A percentile compares a stretch with the other conserved stretches of the same genome.
phyloP scores from a whole-genome alignment of 2,888 invertebrate species.

The Dasypolia templi region DNA sequence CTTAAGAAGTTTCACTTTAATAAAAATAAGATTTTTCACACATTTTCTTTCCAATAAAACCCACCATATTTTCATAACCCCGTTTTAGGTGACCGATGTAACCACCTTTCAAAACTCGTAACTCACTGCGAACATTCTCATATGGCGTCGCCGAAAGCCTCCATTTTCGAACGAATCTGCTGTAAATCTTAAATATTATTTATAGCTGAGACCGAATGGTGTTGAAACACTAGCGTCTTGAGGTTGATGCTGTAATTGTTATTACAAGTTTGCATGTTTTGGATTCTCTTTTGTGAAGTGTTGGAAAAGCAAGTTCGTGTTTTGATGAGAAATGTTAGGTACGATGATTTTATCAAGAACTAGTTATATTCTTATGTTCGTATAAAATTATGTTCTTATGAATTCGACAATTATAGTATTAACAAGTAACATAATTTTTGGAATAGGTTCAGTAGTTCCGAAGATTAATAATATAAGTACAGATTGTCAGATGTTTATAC shows the following conservation, averaged over 20 bases:
- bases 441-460: too few relatives aligned
- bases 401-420: too few relatives aligned
- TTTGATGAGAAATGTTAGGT: too few relatives aligned
- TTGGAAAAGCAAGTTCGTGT: too few relatives aligned
- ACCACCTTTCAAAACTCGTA: constrained; percentile 21
- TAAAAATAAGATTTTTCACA: not conserved
- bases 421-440: too few relatives aligned
- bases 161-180: constrained; percentile 57
- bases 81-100: constrained; percentile 36
- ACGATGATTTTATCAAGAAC: too few relatives aligned
- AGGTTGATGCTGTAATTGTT: constrained; percentile 30
- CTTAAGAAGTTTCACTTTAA: not conserved
- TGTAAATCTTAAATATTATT: constrained; percentile 65
- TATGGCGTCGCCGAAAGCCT: constrained; percentile 23
- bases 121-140: constrained; percentile 39
- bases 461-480: too few relatives aligned
- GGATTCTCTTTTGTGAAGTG: not conserved
- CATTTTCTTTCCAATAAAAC: not conserved
- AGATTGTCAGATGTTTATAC: too few relatives aligned
- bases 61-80: constrained; percentile 14
- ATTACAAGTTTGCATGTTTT: constrained; percentile 7
- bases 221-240: constrained; percentile 43
- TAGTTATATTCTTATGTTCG: too few relatives aligned
- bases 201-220: constrained; percentile 37
- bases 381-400: too few relatives aligned